Percentiles rank a stretch among this genome's conserved stretches.
Conservation (phyloP, 2,888 invertebrate genomes). For the Noctua janthina region DNA sequence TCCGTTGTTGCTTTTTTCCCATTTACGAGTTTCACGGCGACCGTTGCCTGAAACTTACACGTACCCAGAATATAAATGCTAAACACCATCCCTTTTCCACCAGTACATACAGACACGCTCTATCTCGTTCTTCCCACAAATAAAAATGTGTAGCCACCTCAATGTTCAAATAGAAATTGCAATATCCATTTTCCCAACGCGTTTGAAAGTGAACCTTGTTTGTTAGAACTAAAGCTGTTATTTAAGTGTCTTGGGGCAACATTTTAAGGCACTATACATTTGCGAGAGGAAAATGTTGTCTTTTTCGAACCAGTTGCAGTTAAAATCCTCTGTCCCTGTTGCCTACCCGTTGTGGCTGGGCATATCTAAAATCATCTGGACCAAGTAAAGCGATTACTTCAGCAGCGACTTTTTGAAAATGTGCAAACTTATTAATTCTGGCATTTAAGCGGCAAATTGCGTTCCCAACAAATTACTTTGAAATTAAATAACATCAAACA, state of each 20-base stretch:
- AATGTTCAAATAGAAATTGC: conserved; percentile 87
- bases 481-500: conserved; percentile 60
- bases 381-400: conserved; percentile 88
- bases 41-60: conserved; percentile 91
- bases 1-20: conserved; percentile 90
- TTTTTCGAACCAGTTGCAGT: conserved; percentile 89
- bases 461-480: conserved; percentile 69
- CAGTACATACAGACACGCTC: conserved; percentile 67
- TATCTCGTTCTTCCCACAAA: conserved; percentile 85
- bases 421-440: conserved; percentile 85
- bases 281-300: conserved; percentile 85
- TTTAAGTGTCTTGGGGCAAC: conserved; percentile 57
- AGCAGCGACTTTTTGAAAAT: conserved; percentile 85
- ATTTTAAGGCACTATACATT: conserved; percentile 76
- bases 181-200: conserved; percentile 79
- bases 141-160: conserved; percentile 89
- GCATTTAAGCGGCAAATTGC: conserved; percentile 77
- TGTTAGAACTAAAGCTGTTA: conserved; percentile 68
- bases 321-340: conserved; percentile 88
- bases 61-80: conserved; percentile 90
- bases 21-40: conserved; percentile 91
- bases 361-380: conserved; percentile 89
- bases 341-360: conserved; percentile 80
- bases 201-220: conserved; percentile 75
- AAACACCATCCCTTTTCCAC: conserved; percentile 79